A percentile compares a stretch with the other conserved stretches of the same genome.
Conservation (phyloP, 2,888 invertebrate genomes). For the Cryptocheilus praepositus region DNA sequence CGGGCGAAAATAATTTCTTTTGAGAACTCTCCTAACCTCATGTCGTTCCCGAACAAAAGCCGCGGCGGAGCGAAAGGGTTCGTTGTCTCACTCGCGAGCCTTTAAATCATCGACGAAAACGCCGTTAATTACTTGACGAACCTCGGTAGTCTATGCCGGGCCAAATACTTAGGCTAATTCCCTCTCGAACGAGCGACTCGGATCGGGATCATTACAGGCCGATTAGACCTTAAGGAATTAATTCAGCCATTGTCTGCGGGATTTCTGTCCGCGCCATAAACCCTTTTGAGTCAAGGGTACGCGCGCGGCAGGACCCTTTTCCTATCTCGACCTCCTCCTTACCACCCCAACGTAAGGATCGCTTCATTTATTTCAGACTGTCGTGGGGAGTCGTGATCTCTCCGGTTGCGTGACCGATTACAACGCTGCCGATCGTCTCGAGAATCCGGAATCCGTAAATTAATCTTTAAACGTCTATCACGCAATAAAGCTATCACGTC, state of each 20-base stretch:
- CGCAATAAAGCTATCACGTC: conserved; percentile 33
- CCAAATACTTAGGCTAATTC: conserved; percentile 52
- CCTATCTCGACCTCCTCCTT: conserved; percentile 30
- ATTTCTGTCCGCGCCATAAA: conserved; percentile 67
- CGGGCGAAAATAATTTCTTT: no score
- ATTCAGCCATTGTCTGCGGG: conserved; percentile 67
- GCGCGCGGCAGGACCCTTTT: conserved; percentile 35
- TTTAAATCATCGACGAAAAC: conserved; percentile 51
- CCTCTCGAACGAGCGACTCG: conserved; percentile 37
- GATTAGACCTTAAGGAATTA: conserved; percentile 66
- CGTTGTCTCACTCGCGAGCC: conserved; percentile 20
- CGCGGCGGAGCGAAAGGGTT: conserved; percentile 9
- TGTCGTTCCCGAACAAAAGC: conserved; percentile 21
- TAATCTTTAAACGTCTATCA: conserved; percentile 43
- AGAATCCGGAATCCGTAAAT: conserved; percentile 41
- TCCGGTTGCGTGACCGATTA: conserved; percentile 52
- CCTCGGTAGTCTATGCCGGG: conserved; percentile 37
- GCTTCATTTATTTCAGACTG: conserved; percentile 51
- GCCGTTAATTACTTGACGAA: conserved; percentile 56
- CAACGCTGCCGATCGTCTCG: conserved; percentile 38
- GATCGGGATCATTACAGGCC: conserved; percentile 59
- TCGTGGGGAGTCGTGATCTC: conserved; percentile 42
- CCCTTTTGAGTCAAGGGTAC: conserved; percentile 62
- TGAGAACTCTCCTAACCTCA: neutral
- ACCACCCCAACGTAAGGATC: conserved; percentile 30